A percentile compares a stretch with the other conserved stretches of the same genome.
Conservation (phyloP, 2,113 vertebrate genomes). For the Macrotis lagotis region DNA sequence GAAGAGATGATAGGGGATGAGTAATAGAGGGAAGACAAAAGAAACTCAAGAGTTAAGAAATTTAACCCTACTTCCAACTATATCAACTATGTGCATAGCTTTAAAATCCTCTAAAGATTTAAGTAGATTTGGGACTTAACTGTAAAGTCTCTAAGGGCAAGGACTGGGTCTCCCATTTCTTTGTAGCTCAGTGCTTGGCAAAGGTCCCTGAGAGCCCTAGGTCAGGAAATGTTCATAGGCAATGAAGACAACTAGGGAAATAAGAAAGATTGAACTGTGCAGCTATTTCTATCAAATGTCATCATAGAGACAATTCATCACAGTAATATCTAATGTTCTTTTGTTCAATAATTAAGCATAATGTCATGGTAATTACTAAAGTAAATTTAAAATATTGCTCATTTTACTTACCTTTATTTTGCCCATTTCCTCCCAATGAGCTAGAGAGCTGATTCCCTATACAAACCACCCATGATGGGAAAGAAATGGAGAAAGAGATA, state of each 20-base stretch:
- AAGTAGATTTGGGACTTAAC: not conserved
- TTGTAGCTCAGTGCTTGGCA: not conserved
- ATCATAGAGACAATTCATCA: constrained; percentile 55
- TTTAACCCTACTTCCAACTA: not conserved
- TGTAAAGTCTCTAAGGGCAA: not conserved
- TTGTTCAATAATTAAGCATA: constrained; percentile 77
- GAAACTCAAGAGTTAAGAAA: not conserved
- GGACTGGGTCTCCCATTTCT: not conserved
- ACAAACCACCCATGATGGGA: not conserved
- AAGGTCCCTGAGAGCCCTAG: not conserved
- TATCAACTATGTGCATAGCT: not conserved
- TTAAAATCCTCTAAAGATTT: not conserved
- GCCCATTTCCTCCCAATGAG: not conserved
- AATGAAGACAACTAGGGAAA: not conserved
- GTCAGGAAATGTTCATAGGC: not conserved
- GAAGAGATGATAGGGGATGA: not conserved
- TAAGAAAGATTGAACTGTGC: constrained; percentile 1
- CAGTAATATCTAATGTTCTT: constrained; percentile 70
- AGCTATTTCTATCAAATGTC: constrained; percentile 67
- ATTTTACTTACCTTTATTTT: constrained; percentile 60
- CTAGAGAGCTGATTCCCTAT: not conserved
- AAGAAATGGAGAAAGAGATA: not conserved
- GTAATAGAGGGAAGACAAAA: not conserved
- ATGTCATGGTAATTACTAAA: constrained; percentile 66
- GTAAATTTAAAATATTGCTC: constrained; percentile 74